Conservation (phyloP, 2,888 invertebrate genomes). For the Diaperis boleti region DNA sequence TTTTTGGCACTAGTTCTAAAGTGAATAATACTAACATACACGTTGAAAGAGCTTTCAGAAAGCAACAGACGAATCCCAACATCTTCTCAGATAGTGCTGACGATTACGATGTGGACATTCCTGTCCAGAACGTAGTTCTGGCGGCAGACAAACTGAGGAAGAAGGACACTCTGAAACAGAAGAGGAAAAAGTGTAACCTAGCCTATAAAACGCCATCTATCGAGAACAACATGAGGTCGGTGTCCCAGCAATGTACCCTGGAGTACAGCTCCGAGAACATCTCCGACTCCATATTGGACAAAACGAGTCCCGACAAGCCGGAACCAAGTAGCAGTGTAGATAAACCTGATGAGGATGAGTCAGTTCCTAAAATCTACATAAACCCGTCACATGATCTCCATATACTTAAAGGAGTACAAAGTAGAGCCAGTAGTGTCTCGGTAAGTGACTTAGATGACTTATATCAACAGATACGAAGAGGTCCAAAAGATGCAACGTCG, state of each 20-base stretch:
- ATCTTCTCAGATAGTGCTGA: conserved; percentile 75
- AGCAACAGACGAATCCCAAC: conserved; percentile 74
- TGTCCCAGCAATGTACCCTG: conserved; percentile 79
- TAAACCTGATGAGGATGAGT: conserved; percentile 25
- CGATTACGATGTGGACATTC: conserved; percentile 66
- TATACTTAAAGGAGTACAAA: conserved; percentile 66
- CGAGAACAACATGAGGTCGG: conserved; percentile 70
- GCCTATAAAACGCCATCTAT: conserved; percentile 29
- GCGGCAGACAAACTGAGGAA: conserved; percentile 58
- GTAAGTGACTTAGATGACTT: conserved; percentile 76
- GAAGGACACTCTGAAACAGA: conserved; percentile 53
- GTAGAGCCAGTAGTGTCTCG: conserved; percentile 71
- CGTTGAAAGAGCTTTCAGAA: conserved; percentile 74
- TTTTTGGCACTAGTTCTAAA: conserved; percentile 80
- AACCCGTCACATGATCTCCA: conserved; percentile 67
- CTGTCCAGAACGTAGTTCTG: conserved; percentile 59
- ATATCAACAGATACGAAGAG: conserved; percentile 76
- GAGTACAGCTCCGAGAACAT: conserved; percentile 74
- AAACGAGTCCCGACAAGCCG: conserved; percentile 51
- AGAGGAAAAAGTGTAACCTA: conserved; percentile 54
- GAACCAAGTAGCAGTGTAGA: neutral
- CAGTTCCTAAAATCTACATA: conserved; percentile 63
- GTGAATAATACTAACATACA: conserved; percentile 86
- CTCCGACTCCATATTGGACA: conserved; percentile 62
- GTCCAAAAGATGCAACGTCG: conserved; percentile 42